Conservation (phyloP, 2,113 vertebrate species). For the Pogona vitticeps region DNA sequence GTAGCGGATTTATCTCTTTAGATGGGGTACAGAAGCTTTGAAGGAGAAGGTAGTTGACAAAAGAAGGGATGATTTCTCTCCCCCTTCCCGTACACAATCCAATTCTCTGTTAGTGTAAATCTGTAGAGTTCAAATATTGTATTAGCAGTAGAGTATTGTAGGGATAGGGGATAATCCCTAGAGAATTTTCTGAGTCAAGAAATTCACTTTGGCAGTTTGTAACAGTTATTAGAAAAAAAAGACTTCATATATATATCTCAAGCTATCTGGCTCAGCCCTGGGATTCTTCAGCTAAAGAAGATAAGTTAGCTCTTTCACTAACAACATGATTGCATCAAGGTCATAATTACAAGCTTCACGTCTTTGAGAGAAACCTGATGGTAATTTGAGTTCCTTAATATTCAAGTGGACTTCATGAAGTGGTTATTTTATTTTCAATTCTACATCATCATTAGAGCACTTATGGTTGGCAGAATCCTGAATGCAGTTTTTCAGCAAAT, state of each 20-base stretch:
- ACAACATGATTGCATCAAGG: background rate
- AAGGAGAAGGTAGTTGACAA: constrained; percentile 31
- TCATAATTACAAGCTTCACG: constrained; percentile 9
- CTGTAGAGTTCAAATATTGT: constrained; percentile 45
- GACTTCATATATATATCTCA: constrained; percentile 13
- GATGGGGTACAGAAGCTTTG: constrained; percentile 25
- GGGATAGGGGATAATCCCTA: constrained; percentile 41
- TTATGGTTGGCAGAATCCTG: background rate
- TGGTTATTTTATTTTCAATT: background rate
- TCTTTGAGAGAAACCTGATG: background rate
- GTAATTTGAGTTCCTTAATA: background rate
- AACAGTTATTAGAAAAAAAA: constrained; percentile 27
- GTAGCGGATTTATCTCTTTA: constrained; percentile 29
- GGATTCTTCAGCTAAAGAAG: constrained; percentile 1
- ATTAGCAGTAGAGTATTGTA: constrained; percentile 42
- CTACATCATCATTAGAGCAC: background rate
- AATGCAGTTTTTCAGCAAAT: too few relatives aligned
- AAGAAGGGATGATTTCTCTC: constrained; percentile 7
- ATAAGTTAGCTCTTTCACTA: constrained; percentile 2
- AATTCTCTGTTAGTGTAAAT: constrained; percentile 43
- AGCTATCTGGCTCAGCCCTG: background rate
- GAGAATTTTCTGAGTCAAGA: constrained; percentile 46
- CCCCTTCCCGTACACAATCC: constrained; percentile 13
- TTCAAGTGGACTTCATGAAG: background rate
- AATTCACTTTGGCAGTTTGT: constrained; percentile 45